These are phyloP conservation scores for Sylvicapra grimmia DNA, from an alignment of 2,113 vertebrate species.

Conservation along the genomic window DNA sequence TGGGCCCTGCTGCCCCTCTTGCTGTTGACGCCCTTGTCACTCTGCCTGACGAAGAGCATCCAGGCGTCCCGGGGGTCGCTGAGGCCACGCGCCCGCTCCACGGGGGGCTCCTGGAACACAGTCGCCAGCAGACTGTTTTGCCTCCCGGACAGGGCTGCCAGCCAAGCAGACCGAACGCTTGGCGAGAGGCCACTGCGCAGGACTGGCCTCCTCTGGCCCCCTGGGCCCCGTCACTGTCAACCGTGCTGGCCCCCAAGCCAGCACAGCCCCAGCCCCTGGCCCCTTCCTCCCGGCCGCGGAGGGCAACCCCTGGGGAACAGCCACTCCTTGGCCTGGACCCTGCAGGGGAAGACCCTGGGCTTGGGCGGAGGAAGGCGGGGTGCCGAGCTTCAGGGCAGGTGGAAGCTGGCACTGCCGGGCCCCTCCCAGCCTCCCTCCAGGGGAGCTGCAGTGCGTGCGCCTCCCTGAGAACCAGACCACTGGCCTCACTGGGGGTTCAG, in stretches of 20 bases:
- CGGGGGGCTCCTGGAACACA: constrained; percentile 31
- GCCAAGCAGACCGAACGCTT: not conserved
- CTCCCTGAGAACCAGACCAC: rapidly evolving
- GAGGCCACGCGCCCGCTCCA: rapidly evolving
- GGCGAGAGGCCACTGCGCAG: not conserved
- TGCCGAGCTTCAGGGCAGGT: rapidly evolving
- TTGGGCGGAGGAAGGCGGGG: rapidly evolving
- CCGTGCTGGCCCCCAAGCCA: not conserved
- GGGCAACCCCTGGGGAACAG: not conserved
- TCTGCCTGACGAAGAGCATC: constrained; percentile 74
- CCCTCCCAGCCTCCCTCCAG: not conserved
- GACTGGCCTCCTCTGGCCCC: not conserved
- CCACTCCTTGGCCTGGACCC: not conserved
- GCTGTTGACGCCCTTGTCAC: constrained; percentile 48
- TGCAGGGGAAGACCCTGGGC: not conserved
- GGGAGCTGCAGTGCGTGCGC: not conserved
- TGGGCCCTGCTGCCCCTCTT: constrained; percentile 44
- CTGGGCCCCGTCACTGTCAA: rapidly evolving
- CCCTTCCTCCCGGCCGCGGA: rapidly evolving
- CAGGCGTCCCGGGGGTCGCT: constrained; percentile 61
- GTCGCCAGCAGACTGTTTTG: rapidly evolving
- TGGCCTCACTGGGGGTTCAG: not conserved
- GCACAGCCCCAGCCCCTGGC: no score
- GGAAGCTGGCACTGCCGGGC: not conserved
- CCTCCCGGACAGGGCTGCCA: rapidly evolving